Evolutionary conservation across 2,797 vertebrate genomes (phyloP).

Genomic region (Peromyscus eremicus): DNA sequence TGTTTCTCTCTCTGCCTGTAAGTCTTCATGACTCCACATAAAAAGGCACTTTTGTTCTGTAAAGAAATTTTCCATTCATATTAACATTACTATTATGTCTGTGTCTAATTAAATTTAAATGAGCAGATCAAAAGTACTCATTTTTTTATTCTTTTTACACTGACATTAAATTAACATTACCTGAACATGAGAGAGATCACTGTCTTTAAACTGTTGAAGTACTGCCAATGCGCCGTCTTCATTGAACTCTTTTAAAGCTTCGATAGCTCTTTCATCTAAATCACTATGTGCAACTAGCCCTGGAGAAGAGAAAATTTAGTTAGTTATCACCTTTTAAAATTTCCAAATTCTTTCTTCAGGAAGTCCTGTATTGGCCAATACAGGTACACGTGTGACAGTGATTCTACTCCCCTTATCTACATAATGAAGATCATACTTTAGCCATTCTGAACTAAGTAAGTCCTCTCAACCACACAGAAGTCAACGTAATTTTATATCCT

Average conservation of each 20-base stretch:
- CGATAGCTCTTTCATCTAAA: slow-evolving; percentile 98
- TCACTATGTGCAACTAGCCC: slow-evolving; percentile 98
- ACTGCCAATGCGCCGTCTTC: slow-evolving; percentile 98
- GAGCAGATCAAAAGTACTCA: slow-evolving; percentile 53
- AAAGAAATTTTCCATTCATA: slow-evolving; percentile 77
- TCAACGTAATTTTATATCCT: slow-evolving; percentile 66
- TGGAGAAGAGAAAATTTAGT: slow-evolving; percentile 85
- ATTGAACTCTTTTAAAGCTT: slow-evolving; percentile 99
- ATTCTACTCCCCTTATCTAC: slow-evolving; percentile 54
- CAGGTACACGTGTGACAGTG: not conserved
- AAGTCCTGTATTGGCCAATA: slow-evolving; percentile 50
- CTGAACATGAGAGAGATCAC: slow-evolving; percentile 99
- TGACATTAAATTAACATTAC: slow-evolving; percentile 87
- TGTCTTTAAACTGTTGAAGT: slow-evolving; percentile 98
- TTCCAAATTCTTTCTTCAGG: not conserved
- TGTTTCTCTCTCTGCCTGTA: slow-evolving; percentile 99
- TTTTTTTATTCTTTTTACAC: slow-evolving; percentile 60
- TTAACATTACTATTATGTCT: slow-evolving; percentile 29
- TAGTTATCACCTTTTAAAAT: slow-evolving; percentile 70
- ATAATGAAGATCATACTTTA: slow-evolving; percentile 53
- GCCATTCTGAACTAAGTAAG: slow-evolving; percentile 47
- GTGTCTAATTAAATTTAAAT: slow-evolving; percentile 46
- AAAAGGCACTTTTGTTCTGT: slow-evolving; percentile 99
- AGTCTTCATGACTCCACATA: slow-evolving; percentile 99
- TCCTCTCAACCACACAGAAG: slow-evolving; percentile 67